These are phyloP conservation scores for Rhinichthys osculus DNA, from an alignment of 2,797 vertebrate genomes.

Conservation along the genomic window DNA sequence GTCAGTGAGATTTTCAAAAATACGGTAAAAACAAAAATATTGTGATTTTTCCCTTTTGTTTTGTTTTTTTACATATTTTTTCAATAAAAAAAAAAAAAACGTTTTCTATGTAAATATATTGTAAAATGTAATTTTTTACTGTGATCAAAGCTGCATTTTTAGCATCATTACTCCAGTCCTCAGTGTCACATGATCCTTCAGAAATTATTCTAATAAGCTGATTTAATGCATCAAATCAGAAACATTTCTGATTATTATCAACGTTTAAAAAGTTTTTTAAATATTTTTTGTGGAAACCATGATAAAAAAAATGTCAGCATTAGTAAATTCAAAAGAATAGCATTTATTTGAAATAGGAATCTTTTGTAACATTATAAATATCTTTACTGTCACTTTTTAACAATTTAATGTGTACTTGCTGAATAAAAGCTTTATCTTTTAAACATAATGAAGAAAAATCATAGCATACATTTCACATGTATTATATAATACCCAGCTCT, in stretches of 20 bases:
- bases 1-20: neutral
- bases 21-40: neutral
- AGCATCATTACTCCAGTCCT: neutral
- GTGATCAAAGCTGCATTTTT: neutral
- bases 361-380: neutral
- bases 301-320: too few relatives aligned
- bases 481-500: neutral
- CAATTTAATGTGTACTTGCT: neutral
- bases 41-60: too few relatives aligned
- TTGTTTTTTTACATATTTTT: too few relatives aligned
- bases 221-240: neutral
- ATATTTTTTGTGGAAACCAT: too few relatives aligned
- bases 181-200: neutral
- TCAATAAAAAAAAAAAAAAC: too few relatives aligned
- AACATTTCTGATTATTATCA: neutral
- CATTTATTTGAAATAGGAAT: neutral
- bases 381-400: neutral
- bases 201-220: neutral
- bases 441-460: neutral
- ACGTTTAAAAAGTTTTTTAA: neutral
- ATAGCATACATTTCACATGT: neutral
- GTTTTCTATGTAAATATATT: neutral
- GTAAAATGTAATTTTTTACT: neutral
- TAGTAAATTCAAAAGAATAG: too few relatives aligned
- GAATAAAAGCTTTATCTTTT: too few relatives aligned